phyloP scores from a whole-genome alignment of 2,113 vertebrate species.

The Hyperoodon ampullatus region DNA sequence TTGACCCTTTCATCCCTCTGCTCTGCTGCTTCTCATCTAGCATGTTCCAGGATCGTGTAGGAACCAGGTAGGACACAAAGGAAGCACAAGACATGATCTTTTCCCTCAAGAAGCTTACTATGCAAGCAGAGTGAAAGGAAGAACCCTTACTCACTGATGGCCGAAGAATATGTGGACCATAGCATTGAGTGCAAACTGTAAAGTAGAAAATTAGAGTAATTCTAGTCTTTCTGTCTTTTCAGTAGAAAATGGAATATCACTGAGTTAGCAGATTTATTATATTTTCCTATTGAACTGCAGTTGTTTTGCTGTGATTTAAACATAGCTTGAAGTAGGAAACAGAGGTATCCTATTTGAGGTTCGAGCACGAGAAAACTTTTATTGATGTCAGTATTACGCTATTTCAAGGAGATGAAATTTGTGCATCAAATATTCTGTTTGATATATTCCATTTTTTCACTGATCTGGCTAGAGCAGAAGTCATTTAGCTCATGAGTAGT shows the following conservation, averaged over 20 bases:
- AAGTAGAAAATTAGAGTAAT: background rate
- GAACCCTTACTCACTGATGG: background rate
- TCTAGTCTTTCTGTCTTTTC: background rate
- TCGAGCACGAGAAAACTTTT: background rate
- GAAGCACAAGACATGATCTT: background rate
- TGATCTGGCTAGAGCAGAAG: background rate
- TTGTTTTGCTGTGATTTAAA: constrained; percentile 14
- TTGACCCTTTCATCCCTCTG: background rate
- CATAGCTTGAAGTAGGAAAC: background rate
- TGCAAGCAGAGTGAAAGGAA: background rate
- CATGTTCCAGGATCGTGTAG: background rate
- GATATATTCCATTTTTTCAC: background rate
- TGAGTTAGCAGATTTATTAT: background rate
- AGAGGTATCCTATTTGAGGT: background rate
- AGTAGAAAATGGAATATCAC: background rate
- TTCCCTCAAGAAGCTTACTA: background rate
- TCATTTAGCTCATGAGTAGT: background rate
- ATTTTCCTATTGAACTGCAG: background rate
- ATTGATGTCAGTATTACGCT: background rate
- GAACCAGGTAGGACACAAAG: background rate
- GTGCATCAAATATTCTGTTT: background rate
- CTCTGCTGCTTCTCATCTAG: background rate
- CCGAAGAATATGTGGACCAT: background rate
- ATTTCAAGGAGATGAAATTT: background rate
- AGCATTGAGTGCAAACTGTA: background rate